A percentile compares a stretch with the other conserved stretches of the same genome.
Conservation (phyloP, 2,888 invertebrate genomes). For the Mantis religiosa region DNA sequence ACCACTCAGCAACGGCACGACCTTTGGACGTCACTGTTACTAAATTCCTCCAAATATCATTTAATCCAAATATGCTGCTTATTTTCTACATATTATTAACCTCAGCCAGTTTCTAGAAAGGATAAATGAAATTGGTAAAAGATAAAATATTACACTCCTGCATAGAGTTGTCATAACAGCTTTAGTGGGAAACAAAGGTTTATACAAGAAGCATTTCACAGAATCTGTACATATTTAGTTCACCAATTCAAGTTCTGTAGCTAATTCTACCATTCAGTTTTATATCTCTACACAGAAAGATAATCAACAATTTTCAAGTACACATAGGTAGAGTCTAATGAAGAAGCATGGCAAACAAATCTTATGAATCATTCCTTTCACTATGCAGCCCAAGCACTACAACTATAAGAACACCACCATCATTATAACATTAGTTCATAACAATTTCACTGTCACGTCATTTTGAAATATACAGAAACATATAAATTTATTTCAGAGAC, state of each 20-base stretch:
- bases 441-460: not conserved
- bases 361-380: not conserved
- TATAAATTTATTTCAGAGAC: no score
- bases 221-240: not conserved
- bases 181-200: not conserved
- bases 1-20: no score
- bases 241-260: not conserved
- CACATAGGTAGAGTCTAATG: not conserved
- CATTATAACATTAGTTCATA: not conserved
- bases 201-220: not conserved
- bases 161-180: not conserved
- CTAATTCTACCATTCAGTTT: not conserved
- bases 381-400: not conserved
- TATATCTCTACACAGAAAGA: not conserved
- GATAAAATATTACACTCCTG: not conserved
- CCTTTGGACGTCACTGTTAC: no score
- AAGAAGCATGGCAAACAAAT: not conserved
- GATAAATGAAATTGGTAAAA: no score
- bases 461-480: not conserved
- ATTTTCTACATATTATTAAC: no score
- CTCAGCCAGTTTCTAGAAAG: no score
- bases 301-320: not conserved
- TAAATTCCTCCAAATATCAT: no score
- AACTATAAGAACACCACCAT: not conserved
- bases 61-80: no score